phyloP scores from a whole-genome alignment of 2,113 vertebrate species.

The Corydoras maculifer region DNA sequence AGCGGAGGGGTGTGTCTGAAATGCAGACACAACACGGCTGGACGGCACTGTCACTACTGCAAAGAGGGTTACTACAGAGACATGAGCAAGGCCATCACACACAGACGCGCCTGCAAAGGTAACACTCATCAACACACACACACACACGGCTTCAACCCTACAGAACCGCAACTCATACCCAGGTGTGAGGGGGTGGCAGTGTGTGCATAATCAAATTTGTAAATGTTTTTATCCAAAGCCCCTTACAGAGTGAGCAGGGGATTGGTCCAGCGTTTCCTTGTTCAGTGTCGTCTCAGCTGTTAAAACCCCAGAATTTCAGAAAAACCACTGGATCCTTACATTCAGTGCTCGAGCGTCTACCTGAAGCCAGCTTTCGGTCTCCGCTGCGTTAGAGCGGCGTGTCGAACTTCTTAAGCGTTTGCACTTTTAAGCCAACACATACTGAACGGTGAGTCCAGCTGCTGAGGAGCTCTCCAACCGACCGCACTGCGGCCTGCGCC shows the following conservation, averaged over 20 bases:
- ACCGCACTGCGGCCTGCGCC: slow-evolving; percentile 36
- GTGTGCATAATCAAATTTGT: too few relatives aligned
- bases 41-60: slow-evolving; percentile 97
- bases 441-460: slow-evolving; percentile 29
- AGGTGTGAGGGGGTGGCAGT: too few relatives aligned
- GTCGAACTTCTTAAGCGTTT: slow-evolving; percentile 29
- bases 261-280: too few relatives aligned
- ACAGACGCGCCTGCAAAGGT: slow-evolving; percentile 97
- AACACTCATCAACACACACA: slow-evolving; percentile 16
- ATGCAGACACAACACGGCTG: slow-evolving; percentile 94
- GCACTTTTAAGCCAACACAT: slow-evolving; percentile 20
- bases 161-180: too few relatives aligned
- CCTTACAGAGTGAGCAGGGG: too few relatives aligned
- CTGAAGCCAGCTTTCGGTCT: too few relatives aligned
- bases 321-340: too few relatives aligned
- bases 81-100: slow-evolving; percentile 91
- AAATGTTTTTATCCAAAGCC: too few relatives aligned
- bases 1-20: slow-evolving; percentile 95
- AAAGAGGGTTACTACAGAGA: slow-evolving; percentile 96
- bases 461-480: slow-evolving; percentile 13
- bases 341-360: too few relatives aligned
- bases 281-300: too few relatives aligned
- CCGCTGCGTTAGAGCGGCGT: background rate
- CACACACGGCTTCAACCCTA: too few relatives aligned
- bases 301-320: too few relatives aligned